Percentiles rank a stretch among this genome's conserved stretches.
Evolutionary conservation across 2,888 invertebrate genomes (phyloP).

Genomic region (Latheticus oryzae): DNA sequence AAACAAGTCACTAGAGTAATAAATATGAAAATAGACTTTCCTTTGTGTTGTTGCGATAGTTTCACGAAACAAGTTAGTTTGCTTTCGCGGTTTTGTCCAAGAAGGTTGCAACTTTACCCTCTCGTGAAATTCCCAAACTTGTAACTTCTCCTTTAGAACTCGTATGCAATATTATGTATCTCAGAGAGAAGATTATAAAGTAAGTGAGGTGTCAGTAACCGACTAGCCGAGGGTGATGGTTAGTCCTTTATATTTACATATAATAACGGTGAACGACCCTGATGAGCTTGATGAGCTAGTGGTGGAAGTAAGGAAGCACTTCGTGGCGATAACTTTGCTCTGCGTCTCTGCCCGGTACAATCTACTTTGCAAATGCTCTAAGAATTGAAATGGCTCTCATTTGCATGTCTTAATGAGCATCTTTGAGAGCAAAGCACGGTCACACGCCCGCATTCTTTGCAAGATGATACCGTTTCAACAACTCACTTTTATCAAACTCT

Average conservation of each 20-base stretch:
- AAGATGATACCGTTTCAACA: slow-evolving; percentile 56
- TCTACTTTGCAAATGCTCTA: slow-evolving; percentile 63
- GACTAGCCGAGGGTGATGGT: slow-evolving; percentile 33
- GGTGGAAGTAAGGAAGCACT: slow-evolving; percentile 31
- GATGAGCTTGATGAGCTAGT: slow-evolving; percentile 39
- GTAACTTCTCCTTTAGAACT: slow-evolving; percentile 9
- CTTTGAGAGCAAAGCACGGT: slow-evolving; percentile 62
- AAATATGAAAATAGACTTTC: too few relatives aligned
- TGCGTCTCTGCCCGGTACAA: slow-evolving; percentile 53
- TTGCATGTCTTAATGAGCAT: slow-evolving; percentile 65
- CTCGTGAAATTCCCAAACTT: slow-evolving; percentile 7
- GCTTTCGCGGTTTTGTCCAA: too few relatives aligned
- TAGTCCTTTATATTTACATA: slow-evolving; percentile 36
- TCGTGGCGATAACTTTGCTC: slow-evolving; percentile 39
- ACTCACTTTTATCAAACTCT: slow-evolving; percentile 59
- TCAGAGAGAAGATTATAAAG: slow-evolving; percentile 12
- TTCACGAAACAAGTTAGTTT: too few relatives aligned
- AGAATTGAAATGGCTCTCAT: slow-evolving; percentile 64
- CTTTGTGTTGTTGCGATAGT: too few relatives aligned
- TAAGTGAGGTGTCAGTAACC: slow-evolving; percentile 27
- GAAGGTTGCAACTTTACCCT: too few relatives aligned
- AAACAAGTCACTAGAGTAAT: too few relatives aligned
- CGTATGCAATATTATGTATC: slow-evolving; percentile 10
- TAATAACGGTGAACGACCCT: slow-evolving; percentile 30
- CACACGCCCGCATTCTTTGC: slow-evolving; percentile 47